These are phyloP conservation scores for Pelochelys cantorii DNA, from an alignment of 2,797 vertebrate species.

Conservation along the genomic window DNA sequence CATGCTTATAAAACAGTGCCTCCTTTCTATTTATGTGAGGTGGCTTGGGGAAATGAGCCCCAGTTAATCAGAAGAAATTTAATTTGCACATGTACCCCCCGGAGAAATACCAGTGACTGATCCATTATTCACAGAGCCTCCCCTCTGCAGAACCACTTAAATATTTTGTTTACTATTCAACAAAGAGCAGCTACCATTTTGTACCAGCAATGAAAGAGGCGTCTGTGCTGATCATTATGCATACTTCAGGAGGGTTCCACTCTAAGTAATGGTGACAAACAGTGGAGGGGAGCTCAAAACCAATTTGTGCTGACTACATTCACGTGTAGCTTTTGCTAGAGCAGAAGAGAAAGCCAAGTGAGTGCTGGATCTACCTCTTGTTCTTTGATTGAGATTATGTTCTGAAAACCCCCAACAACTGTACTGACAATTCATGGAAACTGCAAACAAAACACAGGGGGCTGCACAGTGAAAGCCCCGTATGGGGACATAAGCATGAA, in stretches of 20 bases:
- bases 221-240: background rate
- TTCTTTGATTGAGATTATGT: conserved; percentile 44
- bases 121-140: background rate
- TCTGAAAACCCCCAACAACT: background rate
- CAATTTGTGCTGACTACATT: background rate
- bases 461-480: conserved; percentile 25
- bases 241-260: conserved; percentile 21
- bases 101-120: background rate
- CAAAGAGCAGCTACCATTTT: background rate
- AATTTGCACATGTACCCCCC: background rate
- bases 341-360: background rate
- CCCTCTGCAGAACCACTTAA: background rate
- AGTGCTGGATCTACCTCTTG: background rate
- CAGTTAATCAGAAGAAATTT: background rate
- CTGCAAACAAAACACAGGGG: conserved; percentile 66
- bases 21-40: background rate
- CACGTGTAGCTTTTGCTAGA: background rate
- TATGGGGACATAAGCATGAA: conserved; percentile 32
- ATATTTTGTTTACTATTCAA: conserved; percentile 4
- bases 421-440: conserved; percentile 54
- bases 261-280: background rate
- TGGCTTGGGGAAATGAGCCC: background rate
- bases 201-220: conserved; percentile 1
- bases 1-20: background rate
- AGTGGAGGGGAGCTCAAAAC: background rate